Evolutionary conservation across 2,888 invertebrate genomes (phyloP).

Genomic region (Exocentrus adspersus): DNA sequence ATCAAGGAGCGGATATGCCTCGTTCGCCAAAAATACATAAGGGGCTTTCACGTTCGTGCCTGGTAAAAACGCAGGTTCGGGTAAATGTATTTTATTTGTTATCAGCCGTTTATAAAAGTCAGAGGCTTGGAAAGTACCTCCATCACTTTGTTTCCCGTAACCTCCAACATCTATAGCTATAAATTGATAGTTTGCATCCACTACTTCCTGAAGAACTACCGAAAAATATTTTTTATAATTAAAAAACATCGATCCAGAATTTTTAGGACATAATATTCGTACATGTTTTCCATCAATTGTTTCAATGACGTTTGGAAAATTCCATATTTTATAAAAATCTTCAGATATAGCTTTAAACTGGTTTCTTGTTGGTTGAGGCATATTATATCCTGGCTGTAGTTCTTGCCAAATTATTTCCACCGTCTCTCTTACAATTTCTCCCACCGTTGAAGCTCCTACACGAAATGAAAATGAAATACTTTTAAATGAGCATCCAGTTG

Average conservation of each 20-base stretch:
- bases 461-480: constrained; percentile 5
- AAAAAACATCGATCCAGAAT: constrained; percentile 26
- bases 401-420: neutral
- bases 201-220: constrained; percentile 37
- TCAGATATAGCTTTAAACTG: neutral
- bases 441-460: constrained; percentile 1
- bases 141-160: constrained; percentile 47
- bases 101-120: constrained; percentile 30
- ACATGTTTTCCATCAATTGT: constrained; percentile 26
- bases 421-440: neutral
- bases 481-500: constrained; percentile 9
- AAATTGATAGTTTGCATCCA: constrained; percentile 41
- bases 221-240: constrained; percentile 38
- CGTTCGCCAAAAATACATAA: constrained; percentile 40
- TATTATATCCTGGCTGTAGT: constrained; percentile 4
- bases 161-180: constrained; percentile 43
- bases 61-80: constrained; percentile 34
- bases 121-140: constrained; percentile 40
- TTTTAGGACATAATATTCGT: constrained; percentile 20
- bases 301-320: no score
- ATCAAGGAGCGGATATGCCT: constrained; percentile 36
- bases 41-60: constrained; percentile 34
- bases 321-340: no score
- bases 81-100: constrained; percentile 29
- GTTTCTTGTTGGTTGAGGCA: constrained; percentile 1